Evolutionary conservation across 2,797 vertebrate species (phyloP), one percentile per base, ranked within the genome.

Genomic region (Chelmon rostratus): DNA sequence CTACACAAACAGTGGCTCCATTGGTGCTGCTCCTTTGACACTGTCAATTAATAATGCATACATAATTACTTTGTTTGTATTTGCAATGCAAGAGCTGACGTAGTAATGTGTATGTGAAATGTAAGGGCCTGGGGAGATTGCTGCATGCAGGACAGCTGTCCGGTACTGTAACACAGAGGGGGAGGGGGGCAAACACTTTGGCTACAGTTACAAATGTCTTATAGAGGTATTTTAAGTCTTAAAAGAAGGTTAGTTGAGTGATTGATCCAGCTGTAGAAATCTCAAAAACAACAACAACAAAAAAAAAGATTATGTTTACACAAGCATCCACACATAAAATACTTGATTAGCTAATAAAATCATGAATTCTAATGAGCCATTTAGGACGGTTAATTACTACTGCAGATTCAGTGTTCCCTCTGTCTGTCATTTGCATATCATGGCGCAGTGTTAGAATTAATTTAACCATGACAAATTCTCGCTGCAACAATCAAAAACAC

Each of bases 361-460:
- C 42, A 63, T 71, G 49, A 76, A 83, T 86, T 81, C 46, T 84
- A 85, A 89, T 87, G 68, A 90, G 79, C 47, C 77, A 75, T 80
- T 85, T 69, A 78, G 49, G 71, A 52, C 8, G 25, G 63, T 76
- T 92, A 82, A 89, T 91, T 89, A 87, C 70, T 70, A 69, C 42
- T 74, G 73, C 72, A 84, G 38, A 83, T 80, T 85, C 53, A 82
- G 37, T 70, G 57, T 76, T 81, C 76, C 64, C 74, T 80, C 81
- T 80, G 73, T 66, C 68, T 77, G 57, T 90, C 72, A 88, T 88
- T 86, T 86, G 88, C 86, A 85, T 88, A 79, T 76, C 54, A 75
- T 53, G 63, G 61, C 66, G 61, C 16, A 44, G 68, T 71, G 72
- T 83, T 80, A 7, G 33, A 82, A 86, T 75, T 72, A 67, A 91